phyloP scores from a whole-genome alignment of 2,888 invertebrate genomes.

The Polyommatus icarus region DNA sequence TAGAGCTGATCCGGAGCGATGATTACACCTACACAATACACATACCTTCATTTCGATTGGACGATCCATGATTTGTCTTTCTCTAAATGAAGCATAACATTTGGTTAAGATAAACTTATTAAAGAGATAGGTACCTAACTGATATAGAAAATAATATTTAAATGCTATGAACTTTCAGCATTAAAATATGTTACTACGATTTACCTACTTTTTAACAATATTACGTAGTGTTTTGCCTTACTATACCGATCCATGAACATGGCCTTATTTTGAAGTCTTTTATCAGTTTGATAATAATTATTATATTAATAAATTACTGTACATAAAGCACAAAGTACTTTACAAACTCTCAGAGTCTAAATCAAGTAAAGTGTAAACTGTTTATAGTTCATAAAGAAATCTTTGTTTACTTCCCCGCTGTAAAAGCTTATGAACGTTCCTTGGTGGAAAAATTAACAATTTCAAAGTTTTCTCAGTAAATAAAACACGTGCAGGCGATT shows the following conservation, averaged over 20 bases:
- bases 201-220: not conserved
- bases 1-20: not conserved
- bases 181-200: too few relatives aligned
- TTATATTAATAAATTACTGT: not conserved
- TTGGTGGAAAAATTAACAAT: slow-evolving; percentile 26
- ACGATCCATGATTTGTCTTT: not conserved
- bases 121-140: too few relatives aligned
- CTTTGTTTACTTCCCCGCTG: slow-evolving; percentile 14
- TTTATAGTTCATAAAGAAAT: slow-evolving; percentile 30
- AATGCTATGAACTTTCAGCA: too few relatives aligned
- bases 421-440: slow-evolving; percentile 17
- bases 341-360: not conserved
- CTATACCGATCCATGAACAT: not conserved
- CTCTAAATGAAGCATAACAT: not conserved
- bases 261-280: not conserved
- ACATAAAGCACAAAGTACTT: not conserved
- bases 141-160: too few relatives aligned
- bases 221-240: not conserved
- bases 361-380: slow-evolving; percentile 17
- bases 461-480: slow-evolving; percentile 28
- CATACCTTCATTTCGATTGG: not conserved
- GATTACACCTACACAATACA: not conserved
- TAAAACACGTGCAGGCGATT: slow-evolving; percentile 30
- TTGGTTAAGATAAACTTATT: not conserved
- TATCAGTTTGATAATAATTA: not conserved